Percentiles rank a stretch among this genome's conserved stretches.
These are phyloP conservation scores for Spodoptera littoralis DNA, from an alignment of 2,888 invertebrate species.

Conservation along the genomic window DNA sequence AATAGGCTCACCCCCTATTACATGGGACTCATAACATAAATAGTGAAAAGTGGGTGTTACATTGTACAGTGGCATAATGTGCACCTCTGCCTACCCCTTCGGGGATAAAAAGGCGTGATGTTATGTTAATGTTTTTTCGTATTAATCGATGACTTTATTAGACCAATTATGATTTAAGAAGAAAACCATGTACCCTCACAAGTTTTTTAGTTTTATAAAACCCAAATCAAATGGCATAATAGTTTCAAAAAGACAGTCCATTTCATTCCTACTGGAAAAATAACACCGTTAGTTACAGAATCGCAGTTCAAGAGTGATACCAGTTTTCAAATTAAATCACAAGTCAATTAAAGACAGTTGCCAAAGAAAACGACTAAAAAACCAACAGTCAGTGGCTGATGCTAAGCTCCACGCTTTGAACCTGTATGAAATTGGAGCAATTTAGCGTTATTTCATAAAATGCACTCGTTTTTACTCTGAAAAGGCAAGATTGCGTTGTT, in stretches of 20 bases:
- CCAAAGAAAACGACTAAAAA: slow-evolving; percentile 28
- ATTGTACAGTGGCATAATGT: too few relatives aligned
- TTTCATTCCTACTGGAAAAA: background rate
- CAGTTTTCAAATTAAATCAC: slow-evolving; percentile 47
- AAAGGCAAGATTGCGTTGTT: slow-evolving; percentile 31
- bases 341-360: slow-evolving; percentile 14
- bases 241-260: too few relatives aligned
- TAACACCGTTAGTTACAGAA: background rate
- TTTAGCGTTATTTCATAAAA: slow-evolving; percentile 41
- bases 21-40: too few relatives aligned
- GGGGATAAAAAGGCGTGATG: too few relatives aligned
- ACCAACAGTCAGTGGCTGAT: slow-evolving; percentile 11
- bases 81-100: too few relatives aligned
- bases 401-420: slow-evolving; percentile 41
- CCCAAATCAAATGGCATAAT: background rate
- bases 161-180: too few relatives aligned
- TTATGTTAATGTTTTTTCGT: too few relatives aligned
- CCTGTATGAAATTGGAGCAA: slow-evolving; percentile 45
- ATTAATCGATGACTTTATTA: too few relatives aligned
- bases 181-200: too few relatives aligned
- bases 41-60: too few relatives aligned
- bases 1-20: too few relatives aligned
- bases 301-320: slow-evolving; percentile 2
- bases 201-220: too few relatives aligned
- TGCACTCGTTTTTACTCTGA: slow-evolving; percentile 23